These are phyloP conservation scores for Podarcis raffonei DNA, from an alignment of 2,113 vertebrate genomes.

Conservation along the genomic window DNA sequence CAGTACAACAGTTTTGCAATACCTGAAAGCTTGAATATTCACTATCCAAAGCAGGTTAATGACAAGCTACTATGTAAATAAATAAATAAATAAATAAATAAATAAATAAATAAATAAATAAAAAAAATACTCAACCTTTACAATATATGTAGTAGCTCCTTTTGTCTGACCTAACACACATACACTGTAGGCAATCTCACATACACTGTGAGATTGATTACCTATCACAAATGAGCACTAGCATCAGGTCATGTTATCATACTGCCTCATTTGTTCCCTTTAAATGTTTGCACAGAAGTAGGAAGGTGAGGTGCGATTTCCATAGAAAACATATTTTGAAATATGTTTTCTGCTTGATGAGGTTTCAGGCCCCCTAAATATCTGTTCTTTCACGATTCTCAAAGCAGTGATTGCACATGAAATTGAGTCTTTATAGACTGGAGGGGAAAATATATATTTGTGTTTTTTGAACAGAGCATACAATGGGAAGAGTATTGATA, in stretches of 20 bases:
- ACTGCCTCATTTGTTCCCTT: not conserved
- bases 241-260: not conserved
- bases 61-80: not conserved
- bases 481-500: not conserved
- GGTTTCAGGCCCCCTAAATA: not conserved
- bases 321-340: not conserved
- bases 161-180: not conserved
- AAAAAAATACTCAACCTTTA: not conserved
- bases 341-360: not conserved
- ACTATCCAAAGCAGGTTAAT: not conserved
- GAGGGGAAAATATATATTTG: not conserved
- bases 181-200: not conserved
- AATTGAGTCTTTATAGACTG: not conserved
- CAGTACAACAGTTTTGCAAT: not conserved
- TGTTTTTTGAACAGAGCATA: not conserved
- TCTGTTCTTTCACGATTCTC: not conserved
- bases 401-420: constrained; percentile 4
- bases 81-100: too few species aligned
- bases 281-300: not conserved
- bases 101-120: too few species aligned
- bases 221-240: not conserved
- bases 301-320: not conserved
- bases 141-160: not conserved
- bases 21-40: not conserved
- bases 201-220: too few species aligned